Base-by-base conservation (phyloP, 2,113 vertebrate genomes). In the Cephalopholis sonnerati region DNA sequence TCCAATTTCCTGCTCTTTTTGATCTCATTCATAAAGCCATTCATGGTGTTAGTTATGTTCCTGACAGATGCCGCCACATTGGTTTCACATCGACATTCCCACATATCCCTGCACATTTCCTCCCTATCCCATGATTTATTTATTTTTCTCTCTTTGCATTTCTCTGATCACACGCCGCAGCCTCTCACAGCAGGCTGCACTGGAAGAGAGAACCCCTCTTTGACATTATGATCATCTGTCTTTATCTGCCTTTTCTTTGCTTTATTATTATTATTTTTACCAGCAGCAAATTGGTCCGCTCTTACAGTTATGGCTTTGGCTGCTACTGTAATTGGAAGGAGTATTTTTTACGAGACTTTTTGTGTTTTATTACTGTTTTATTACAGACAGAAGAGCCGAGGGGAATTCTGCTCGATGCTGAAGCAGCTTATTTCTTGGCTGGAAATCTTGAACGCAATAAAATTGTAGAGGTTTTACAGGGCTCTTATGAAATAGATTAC, bases 281-380 rank as follows among this genome's bases (percentile, higher is more conserved):
- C 48, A 51, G 29, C 57, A 72, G n/a, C 74, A 79, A 77, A 89
- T 66, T 83, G 68, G 27, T 50, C 24, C 41, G 22, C 65, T 80
- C 41, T 46, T 29, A 58, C 66, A 73, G 32, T 74, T 74, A 62
- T 72, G 77, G 32, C 51, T 81, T 59, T 75, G 32, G 57, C 67
- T 82, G 79, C 78, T 69, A 24, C 59, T 84, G 69, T 82, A 87
- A 91, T 81, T 84, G 78, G 71, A 71, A 73, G 50, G 53, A 82
- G 63, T 74, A 29, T 77, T 86, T 85, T 87, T 88, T 81, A 82
- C 32, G 68, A 79, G 71, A 48, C 29, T 58, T 51, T 73, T 46
- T 76, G 61, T 73, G 65, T 79, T 84, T 87, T 79, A 84, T 91
- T 85, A 79, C 71, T 74, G 67, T 82, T 89, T 89, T 88, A 90